Percentiles rank a stretch among this genome's conserved stretches.
Evolutionary conservation across 2,888 invertebrate species (phyloP).

Genomic region (Drosophila rellima): DNA sequence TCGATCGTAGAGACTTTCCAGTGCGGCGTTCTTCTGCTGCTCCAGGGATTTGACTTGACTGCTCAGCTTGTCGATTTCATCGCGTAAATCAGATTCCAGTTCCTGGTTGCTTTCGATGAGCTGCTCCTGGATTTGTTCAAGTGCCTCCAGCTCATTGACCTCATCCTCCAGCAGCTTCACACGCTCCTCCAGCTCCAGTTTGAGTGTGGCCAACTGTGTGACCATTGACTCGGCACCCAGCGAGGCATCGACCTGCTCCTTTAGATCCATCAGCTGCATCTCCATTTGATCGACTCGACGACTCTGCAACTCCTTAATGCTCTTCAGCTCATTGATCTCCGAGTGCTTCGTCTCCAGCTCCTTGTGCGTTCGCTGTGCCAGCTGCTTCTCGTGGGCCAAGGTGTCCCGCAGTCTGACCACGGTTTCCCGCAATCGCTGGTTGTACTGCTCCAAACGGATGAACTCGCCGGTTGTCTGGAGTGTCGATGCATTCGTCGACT

Average conservation of each 20-base stretch:
- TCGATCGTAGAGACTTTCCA: constrained; percentile 96
- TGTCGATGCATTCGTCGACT: constrained; percentile 81
- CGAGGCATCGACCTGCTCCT: constrained; percentile 98
- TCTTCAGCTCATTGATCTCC: constrained; percentile 93
- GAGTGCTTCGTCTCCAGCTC: constrained; percentile 95
- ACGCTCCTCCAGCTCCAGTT: constrained; percentile 96
- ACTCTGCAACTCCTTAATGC: constrained; percentile 94
- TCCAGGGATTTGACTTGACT: constrained; percentile 92
- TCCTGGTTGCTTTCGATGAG: constrained; percentile 97
- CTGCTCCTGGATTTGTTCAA: constrained; percentile 98
- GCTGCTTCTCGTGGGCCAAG: constrained; percentile 96
- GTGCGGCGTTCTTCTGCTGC: constrained; percentile 93
- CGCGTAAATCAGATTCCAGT: constrained; percentile 95
- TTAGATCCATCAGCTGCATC: constrained; percentile 94
- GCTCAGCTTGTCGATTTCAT: constrained; percentile 96
- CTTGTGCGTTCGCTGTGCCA: constrained; percentile 94
- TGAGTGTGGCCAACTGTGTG: constrained; percentile 96
- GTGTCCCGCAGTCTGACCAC: constrained; percentile 96
- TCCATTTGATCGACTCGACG: constrained; percentile 92
- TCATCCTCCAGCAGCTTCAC: constrained; percentile 95
- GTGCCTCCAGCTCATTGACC: constrained; percentile 94
- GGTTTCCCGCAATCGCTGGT: constrained; percentile 95
- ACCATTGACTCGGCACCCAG: constrained; percentile 99
- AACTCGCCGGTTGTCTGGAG: constrained; percentile 84
- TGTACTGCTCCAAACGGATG: constrained; percentile 97